Conservation (phyloP, 2,113 vertebrate species). For the Ploceus nigricollis region DNA sequence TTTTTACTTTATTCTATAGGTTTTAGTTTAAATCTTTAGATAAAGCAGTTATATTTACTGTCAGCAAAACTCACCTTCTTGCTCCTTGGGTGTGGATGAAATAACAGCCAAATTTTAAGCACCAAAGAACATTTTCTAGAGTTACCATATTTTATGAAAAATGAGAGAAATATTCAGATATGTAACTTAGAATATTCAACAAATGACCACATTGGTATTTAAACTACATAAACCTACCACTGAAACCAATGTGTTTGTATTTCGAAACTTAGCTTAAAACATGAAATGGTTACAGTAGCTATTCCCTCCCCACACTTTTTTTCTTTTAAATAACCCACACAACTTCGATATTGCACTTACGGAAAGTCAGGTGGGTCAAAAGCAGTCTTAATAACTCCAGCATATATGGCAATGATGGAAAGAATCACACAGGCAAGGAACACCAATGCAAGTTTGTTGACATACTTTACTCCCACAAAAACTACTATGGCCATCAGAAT, state of each 20-base stretch:
- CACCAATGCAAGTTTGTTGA: constrained; percentile 93
- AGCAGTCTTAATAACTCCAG: constrained; percentile 91
- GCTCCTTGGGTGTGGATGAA: neutral
- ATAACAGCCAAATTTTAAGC: neutral
- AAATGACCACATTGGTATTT: neutral
- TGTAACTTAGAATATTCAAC: neutral
- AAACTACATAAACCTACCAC: neutral
- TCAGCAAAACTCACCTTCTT: neutral
- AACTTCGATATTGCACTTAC: constrained; percentile 71
- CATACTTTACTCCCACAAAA: constrained; percentile 95
- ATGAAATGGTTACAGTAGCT: neutral
- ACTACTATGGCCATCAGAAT: constrained; percentile 88
- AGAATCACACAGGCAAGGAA: constrained; percentile 94
- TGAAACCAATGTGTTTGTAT: neutral
- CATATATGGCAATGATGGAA: constrained; percentile 93
- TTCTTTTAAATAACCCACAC: neutral
- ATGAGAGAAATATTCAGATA: neutral
- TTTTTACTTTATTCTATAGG: neutral
- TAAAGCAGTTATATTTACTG: neutral
- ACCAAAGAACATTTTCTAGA: neutral
- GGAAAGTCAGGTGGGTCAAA: constrained; percentile 87
- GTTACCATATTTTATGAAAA: neutral
- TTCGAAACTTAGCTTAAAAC: neutral
- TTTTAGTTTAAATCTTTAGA: neutral
- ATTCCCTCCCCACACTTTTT: neutral